Evolutionary conservation across 2,113 vertebrate genomes (phyloP).

Genomic region (Trogon melanurus): DNA sequence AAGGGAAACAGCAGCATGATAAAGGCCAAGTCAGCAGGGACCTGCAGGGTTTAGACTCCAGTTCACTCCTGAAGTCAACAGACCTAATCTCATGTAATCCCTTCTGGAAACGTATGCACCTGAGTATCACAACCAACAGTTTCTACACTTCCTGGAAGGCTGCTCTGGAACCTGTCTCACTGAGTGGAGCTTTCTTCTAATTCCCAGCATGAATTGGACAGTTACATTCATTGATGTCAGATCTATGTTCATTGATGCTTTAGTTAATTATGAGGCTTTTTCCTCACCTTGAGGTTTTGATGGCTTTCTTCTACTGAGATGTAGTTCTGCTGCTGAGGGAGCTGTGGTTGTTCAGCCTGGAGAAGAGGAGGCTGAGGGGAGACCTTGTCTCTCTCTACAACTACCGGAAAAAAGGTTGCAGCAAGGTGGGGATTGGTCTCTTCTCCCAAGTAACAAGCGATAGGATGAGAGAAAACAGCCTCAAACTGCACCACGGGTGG

Average conservation of each 20-base stretch:
- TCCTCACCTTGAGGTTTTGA: not conserved
- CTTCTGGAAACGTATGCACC: not conserved
- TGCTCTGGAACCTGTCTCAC: not conserved
- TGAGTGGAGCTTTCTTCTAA: not conserved
- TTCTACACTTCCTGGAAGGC: not conserved
- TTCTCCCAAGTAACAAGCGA: too few species aligned
- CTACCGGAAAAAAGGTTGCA: too few species aligned
- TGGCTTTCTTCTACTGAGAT: not conserved
- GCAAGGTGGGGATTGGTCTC: too few species aligned
- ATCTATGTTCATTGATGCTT: not conserved
- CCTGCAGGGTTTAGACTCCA: not conserved
- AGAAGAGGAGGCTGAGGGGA: too few species aligned
- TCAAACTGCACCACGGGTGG: too few species aligned
- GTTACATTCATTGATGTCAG: not conserved
- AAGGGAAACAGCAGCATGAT: not conserved
- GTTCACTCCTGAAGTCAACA: not conserved
- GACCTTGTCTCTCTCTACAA: too few species aligned
- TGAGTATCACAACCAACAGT: not conserved
- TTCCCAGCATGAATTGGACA: not conserved
- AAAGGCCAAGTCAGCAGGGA: not conserved
- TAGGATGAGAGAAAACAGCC: too few species aligned
- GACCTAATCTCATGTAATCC: not conserved
- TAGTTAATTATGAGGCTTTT: not conserved
- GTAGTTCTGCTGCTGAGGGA: too few species aligned
- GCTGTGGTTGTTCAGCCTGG: too few species aligned